Percentiles rank a stretch among this genome's conserved stretches.
phyloP scores from a whole-genome alignment of 2,113 vertebrate genomes.

The Tragulus kanchil region DNA sequence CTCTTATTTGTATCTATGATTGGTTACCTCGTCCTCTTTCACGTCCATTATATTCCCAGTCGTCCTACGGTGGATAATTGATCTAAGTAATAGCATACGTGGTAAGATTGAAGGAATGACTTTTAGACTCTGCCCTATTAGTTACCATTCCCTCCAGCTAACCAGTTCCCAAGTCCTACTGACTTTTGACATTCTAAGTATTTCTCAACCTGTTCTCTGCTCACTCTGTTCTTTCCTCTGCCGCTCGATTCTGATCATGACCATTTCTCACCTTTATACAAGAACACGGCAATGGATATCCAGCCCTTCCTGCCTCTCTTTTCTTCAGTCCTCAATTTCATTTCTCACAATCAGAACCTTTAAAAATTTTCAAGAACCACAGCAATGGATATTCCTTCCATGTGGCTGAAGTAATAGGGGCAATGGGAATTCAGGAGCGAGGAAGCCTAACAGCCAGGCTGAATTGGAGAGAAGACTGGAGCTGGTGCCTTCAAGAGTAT shows the following conservation, averaged over 20 bases:
- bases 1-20: background rate
- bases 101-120: background rate
- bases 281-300: background rate
- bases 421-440: background rate
- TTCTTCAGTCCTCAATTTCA: background rate
- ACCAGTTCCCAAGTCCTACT: background rate
- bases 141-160: background rate
- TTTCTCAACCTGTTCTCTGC: slow-evolving; percentile 22
- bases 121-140: background rate
- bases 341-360: background rate
- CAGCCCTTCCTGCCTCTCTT: background rate
- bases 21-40: background rate
- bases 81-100: slow-evolving; percentile 9
- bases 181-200: slow-evolving; percentile 20
- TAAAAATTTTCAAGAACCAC: too few relatives aligned
- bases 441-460: background rate
- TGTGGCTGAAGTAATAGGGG: background rate
- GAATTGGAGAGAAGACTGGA: background rate
- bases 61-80: background rate
- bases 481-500: background rate
- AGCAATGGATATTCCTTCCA: too few relatives aligned
- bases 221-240: background rate
- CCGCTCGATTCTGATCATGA: background rate
- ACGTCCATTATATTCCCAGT: background rate
- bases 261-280: slow-evolving; percentile 19